Conservation (phyloP, 2,113 vertebrate genomes). For the Myotis yumanensis region DNA sequence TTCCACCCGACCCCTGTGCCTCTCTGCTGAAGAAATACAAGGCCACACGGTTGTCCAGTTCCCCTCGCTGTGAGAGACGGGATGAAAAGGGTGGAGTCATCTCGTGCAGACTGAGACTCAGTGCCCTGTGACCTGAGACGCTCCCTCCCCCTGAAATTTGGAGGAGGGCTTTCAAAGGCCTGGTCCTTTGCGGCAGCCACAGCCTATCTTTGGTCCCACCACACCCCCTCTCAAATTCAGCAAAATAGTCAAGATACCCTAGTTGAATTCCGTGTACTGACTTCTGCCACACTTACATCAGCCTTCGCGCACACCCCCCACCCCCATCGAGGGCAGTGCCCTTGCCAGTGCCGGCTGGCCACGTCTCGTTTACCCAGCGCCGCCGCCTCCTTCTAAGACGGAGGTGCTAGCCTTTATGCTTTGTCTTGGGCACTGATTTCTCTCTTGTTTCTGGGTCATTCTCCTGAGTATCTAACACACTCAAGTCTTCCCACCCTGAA, state of each 20-base stretch:
- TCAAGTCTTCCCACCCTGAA: not conserved
- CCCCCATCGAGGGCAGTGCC: not conserved
- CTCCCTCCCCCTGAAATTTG: not conserved
- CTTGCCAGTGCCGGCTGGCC: not conserved
- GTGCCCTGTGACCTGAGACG: not conserved
- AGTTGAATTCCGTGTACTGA: no score
- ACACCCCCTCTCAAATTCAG: not conserved
- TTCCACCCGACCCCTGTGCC: not conserved
- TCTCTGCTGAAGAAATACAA: not conserved
- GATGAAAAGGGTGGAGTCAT: not conserved
- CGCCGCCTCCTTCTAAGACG: no score
- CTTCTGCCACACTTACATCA: not conserved
- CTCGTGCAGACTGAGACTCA: not conserved
- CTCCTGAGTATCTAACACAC: not conserved
- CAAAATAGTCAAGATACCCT: not conserved
- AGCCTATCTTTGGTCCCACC: not conserved
- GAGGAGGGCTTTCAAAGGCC: not conserved
- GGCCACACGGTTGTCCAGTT: not conserved
- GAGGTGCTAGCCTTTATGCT: not conserved
- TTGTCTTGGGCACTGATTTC: not conserved
- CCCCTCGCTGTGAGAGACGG: not conserved
- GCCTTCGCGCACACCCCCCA: not conserved
- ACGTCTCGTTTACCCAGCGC: rapidly evolving
- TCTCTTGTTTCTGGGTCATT: not conserved
- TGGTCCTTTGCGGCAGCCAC: not conserved